These are phyloP conservation scores for Osmerus mordax DNA, from an alignment of 2,113 vertebrate species.

Conservation along the genomic window DNA sequence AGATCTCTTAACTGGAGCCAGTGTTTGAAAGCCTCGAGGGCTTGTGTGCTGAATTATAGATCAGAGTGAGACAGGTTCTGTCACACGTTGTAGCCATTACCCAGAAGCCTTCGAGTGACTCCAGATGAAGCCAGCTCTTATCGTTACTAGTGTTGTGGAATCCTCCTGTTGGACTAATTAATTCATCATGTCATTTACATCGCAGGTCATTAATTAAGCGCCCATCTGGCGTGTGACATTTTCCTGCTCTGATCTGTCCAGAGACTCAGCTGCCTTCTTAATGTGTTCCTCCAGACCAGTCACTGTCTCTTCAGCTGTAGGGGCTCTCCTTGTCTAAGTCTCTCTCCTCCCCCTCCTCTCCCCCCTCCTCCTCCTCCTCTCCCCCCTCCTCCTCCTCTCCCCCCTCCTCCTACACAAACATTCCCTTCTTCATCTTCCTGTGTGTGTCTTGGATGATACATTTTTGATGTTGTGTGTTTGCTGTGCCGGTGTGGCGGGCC, in stretches of 20 bases:
- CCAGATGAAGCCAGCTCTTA: background rate
- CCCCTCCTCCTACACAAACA: conserved; percentile 19
- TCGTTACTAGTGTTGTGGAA: conserved; percentile 3
- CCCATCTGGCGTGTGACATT: conserved; percentile 57
- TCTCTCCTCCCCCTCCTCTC: background rate
- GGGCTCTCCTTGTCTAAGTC: background rate
- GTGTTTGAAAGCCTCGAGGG: no score
- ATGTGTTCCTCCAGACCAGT: background rate
- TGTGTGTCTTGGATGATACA: conserved; percentile 48
- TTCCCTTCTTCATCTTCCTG: conserved; percentile 30
- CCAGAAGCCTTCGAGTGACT: no score
- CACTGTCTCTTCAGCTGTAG: no score
- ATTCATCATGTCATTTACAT: conserved; percentile 31
- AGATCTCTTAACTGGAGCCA: no score
- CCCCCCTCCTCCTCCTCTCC: background rate
- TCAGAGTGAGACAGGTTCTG: no score
- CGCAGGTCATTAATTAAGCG: conserved; percentile 42
- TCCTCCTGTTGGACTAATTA: conserved; percentile 27
- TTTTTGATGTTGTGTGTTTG: conserved; percentile 45
- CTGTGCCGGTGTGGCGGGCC: conserved; percentile 18
- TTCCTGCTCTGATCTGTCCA: conserved; percentile 32
- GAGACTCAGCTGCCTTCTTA: conserved; percentile 25
- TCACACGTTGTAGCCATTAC: no score
- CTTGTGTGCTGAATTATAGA: no score
- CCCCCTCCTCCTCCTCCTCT: no score